These are phyloP conservation scores for Anthopleura sola DNA, from an alignment of 64 coral and sea anemone species.

Conservation along the genomic window DNA sequence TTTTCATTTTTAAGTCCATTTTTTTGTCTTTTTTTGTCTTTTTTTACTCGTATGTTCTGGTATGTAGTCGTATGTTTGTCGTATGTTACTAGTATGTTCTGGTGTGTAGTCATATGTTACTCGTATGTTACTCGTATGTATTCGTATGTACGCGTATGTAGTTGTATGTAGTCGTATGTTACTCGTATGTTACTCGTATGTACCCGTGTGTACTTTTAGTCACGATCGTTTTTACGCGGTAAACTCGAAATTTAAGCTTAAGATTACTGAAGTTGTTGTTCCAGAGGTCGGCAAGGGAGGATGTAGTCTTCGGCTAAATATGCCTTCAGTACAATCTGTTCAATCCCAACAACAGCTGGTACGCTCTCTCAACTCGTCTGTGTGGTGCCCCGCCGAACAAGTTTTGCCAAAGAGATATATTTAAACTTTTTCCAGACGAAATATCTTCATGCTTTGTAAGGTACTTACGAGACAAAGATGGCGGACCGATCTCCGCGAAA, in stretches of 20 bases:
- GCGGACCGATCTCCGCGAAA: conserved; percentile 5
- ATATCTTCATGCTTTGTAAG: neutral
- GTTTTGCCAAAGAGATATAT: neutral
- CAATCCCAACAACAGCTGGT: conserved; percentile 3
- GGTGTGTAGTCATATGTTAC: too few species aligned
- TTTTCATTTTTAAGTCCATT: too few species aligned
- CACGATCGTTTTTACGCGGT: too few species aligned
- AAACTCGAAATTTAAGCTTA: neutral
- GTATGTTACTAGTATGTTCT: too few species aligned
- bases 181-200: too few species aligned
- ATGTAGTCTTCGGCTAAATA: neutral
- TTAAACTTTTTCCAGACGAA: neutral
- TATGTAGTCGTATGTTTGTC: too few species aligned
- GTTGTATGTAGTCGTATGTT: too few species aligned
- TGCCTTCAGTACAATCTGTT: neutral
- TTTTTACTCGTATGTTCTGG: too few species aligned
- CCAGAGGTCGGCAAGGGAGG: neutral
- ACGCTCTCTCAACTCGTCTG: neutral
- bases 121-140: too few species aligned
- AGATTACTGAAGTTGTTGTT: neutral
- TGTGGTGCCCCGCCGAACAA: neutral
- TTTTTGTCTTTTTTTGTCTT: too few species aligned
- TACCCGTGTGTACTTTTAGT: too few species aligned
- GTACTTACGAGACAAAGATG: neutral
- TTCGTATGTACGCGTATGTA: too few species aligned